These are phyloP conservation scores for Python bivittatus DNA, from an alignment of 2,113 vertebrate genomes.

Conservation along the genomic window DNA sequence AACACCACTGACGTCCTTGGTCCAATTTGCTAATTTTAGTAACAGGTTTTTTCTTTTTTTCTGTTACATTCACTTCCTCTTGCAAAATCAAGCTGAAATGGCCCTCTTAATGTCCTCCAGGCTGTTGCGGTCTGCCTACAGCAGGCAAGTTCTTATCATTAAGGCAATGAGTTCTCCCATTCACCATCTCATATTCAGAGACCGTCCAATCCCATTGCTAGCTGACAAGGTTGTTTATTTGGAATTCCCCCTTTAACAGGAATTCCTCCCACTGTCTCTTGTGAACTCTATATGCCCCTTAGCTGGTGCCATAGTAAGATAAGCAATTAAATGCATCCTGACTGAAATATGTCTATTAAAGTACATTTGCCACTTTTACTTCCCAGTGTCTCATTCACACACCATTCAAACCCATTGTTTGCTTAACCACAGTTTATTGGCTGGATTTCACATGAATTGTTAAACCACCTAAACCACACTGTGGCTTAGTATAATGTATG, in stretches of 20 bases:
- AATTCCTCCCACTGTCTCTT: neutral
- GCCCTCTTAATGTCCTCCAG: neutral
- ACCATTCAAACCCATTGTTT: neutral
- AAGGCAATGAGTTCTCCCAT: neutral
- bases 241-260: neutral
- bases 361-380: neutral
- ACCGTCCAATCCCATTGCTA: neutral
- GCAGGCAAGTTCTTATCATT: neutral
- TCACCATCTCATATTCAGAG: neutral
- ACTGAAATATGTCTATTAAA: too few species aligned
- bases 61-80: neutral
- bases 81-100: neutral
- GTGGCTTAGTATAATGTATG: neutral
- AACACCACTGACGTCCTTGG: neutral
- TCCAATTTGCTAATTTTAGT: conserved; percentile 1
- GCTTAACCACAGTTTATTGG: neutral
- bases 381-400: neutral
- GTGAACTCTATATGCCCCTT: neutral
- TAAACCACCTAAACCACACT: neutral
- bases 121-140: neutral
- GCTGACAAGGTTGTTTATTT: too few species aligned
- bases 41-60: neutral
- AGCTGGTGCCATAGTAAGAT: neutral
- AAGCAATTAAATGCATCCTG: neutral
- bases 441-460: neutral